Conservation (phyloP, 2,888 invertebrate species). For the Meloe dianella region DNA sequence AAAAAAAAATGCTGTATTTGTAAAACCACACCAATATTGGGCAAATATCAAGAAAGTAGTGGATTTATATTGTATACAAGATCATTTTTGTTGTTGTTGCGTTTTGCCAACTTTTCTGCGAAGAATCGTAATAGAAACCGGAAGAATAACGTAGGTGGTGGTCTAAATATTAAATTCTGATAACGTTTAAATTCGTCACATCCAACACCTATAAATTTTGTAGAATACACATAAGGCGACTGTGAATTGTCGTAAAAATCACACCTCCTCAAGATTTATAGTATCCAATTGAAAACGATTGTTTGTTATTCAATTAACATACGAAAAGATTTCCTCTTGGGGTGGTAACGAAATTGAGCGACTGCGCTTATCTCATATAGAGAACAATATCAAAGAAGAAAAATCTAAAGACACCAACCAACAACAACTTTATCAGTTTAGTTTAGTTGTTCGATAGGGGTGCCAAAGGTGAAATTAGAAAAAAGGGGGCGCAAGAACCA, state of each 20-base stretch:
- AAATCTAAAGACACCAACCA: conserved; percentile 35
- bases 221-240: neutral
- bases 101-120: too few species aligned
- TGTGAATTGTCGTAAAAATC: conserved; percentile 43
- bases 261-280: conserved; percentile 50
- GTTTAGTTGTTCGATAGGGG: conserved; percentile 37
- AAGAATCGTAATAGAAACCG: neutral
- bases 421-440: conserved; percentile 34
- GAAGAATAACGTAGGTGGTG: neutral
- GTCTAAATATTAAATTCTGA: neutral
- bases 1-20: neutral
- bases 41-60: neutral
- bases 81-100: too few species aligned
- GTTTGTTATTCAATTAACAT: conserved; percentile 54
- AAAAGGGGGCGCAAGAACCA: too few species aligned
- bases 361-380: conserved; percentile 41
- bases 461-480: conserved; percentile 29
- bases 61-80: too few species aligned
- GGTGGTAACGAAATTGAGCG: conserved; percentile 38
- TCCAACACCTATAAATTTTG: neutral
- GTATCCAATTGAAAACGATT: conserved; percentile 50
- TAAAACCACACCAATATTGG: neutral
- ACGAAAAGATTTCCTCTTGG: conserved; percentile 45
- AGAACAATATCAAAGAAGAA: conserved; percentile 35
- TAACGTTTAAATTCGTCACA: neutral